Evolutionary conservation across 2,888 invertebrate genomes (phyloP).

Genomic region (Mythimna pallens): DNA sequence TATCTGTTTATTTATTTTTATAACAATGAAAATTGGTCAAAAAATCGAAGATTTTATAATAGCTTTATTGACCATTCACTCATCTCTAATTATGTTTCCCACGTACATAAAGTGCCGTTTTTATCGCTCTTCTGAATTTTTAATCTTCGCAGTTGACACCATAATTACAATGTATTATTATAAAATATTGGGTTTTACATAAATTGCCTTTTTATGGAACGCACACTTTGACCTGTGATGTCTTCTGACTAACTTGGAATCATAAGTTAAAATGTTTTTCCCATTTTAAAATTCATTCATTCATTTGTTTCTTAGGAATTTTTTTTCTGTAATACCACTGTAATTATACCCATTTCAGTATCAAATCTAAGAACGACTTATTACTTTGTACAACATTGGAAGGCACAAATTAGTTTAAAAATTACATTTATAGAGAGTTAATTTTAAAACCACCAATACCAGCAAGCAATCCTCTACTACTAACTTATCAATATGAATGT

Average conservation of each 20-base stretch:
- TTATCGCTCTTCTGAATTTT: conserved; percentile 21
- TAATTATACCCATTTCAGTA: no score
- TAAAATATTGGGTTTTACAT: neutral
- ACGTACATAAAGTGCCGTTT: conserved; percentile 34
- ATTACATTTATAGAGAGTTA: neutral
- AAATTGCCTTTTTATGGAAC: no score
- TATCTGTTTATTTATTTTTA: neutral
- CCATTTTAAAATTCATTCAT: no score
- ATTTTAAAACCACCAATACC: neutral
- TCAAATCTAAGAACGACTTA: no score
- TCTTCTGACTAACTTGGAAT: no score
- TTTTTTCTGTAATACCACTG: no score
- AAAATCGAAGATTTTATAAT: conserved; percentile 22
- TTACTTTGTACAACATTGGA: no score
- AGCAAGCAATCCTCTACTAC: neutral
- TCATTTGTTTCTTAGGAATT: no score
- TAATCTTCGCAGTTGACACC: conserved; percentile 30
- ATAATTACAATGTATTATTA: conserved; percentile 20
- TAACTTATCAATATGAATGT: neutral
- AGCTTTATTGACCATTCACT: conserved; percentile 30
- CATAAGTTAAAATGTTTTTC: neutral
- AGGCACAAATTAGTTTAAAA: neutral
- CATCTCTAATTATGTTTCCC: conserved; percentile 38
- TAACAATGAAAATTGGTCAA: conserved; percentile 12
- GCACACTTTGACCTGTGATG: no score